A percentile compares a stretch with the other conserved stretches of the same genome.
Evolutionary conservation across 2,113 vertebrate species (phyloP).

Genomic region (Carlito syrichta): DNA sequence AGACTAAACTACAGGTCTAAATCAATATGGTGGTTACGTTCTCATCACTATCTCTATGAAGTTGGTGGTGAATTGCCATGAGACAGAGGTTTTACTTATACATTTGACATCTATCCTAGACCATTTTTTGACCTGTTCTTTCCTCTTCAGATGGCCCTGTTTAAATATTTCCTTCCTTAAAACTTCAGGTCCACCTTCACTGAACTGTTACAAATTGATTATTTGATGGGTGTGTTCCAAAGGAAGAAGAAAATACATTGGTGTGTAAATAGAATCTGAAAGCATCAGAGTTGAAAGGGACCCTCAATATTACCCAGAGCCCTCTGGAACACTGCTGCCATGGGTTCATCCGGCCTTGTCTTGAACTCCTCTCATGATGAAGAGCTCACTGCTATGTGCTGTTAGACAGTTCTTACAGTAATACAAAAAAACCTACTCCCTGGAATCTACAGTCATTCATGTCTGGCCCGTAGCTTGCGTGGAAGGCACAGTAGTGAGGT

Average conservation of each 20-base stretch:
- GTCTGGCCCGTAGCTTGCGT: background rate
- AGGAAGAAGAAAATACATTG: background rate
- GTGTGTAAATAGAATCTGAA: background rate
- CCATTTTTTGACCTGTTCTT: background rate
- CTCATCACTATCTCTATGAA: background rate
- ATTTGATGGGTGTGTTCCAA: background rate
- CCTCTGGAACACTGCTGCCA: background rate
- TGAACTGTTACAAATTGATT: background rate
- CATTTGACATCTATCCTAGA: background rate
- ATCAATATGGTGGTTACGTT: background rate
- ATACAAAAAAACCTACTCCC: background rate
- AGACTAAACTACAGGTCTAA: background rate
- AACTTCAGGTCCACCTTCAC: background rate
- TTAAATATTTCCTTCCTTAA: conserved; percentile 28
- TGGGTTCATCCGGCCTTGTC: background rate
- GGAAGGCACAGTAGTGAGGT: background rate
- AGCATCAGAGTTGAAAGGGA: background rate
- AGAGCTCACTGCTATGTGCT: background rate
- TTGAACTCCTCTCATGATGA: background rate
- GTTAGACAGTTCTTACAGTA: background rate
- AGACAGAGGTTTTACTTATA: background rate
- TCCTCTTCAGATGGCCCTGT: background rate
- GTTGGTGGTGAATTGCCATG: background rate
- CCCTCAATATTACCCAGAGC: background rate
- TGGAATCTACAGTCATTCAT: background rate